Percentiles rank a stretch among this genome's conserved stretches.
Evolutionary conservation across 2,797 vertebrate genomes (phyloP).

Genomic region (Smutsia temminckii): DNA sequence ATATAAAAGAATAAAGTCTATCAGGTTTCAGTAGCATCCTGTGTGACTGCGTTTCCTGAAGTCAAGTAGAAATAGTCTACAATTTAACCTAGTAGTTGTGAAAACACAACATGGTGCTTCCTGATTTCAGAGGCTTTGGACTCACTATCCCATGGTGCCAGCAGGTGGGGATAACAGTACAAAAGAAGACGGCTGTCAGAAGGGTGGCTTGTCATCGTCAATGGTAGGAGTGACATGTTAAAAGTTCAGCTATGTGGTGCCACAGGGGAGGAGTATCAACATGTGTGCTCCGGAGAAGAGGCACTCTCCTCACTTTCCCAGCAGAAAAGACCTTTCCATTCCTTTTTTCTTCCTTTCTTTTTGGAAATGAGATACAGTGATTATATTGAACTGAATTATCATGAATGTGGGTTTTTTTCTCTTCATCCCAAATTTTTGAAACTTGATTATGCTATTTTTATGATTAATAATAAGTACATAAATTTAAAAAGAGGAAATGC

Average conservation of each 20-base stretch:
- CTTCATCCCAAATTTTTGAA: neutral
- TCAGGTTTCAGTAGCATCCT: neutral
- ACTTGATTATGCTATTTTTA: neutral
- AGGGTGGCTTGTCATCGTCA: neutral
- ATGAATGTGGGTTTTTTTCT: conserved; percentile 5
- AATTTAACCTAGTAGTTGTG: neutral
- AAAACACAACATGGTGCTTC: neutral
- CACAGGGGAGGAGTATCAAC: neutral
- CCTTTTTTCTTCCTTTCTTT: neutral
- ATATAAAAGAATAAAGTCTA: neutral
- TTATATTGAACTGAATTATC: neutral
- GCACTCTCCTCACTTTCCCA: neutral
- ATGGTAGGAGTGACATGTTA: neutral
- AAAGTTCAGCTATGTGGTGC: neutral
- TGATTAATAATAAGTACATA: conserved; percentile 1
- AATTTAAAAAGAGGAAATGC: neutral
- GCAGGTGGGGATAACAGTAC: conserved; percentile 9
- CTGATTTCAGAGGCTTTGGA: neutral
- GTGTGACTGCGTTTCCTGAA: neutral
- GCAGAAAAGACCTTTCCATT: neutral
- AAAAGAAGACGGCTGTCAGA: neutral
- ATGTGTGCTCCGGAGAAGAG: neutral
- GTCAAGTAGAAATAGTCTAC: neutral
- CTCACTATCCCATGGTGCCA: neutral
- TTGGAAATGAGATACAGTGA: neutral